Evolutionary conservation across 2,888 invertebrate species (phyloP), one percentile per base, ranked within the genome.

Genomic region (Caenorhabditis imperialis): DNA sequence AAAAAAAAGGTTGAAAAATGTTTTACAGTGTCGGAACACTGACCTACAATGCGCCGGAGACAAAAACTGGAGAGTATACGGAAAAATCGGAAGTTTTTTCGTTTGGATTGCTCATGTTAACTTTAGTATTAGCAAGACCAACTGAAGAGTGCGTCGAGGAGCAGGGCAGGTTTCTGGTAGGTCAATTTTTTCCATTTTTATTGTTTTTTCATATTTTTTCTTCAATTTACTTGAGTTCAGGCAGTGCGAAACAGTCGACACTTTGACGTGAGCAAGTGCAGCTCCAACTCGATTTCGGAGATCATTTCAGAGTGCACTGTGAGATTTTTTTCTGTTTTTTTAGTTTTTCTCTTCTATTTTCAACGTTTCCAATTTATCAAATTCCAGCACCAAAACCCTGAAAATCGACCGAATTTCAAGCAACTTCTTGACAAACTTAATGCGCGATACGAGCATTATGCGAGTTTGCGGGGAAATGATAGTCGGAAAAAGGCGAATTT

Each of bases 81-180:
- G 65, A 73, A 16, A 73, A 65, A 37, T 60, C 60, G 4, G 73
- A 73, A 37, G 60, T 73, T 18, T 73, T 51, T 27, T 38, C 73
- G n/a, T 73, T 65, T 16, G 73, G 73, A n/a, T 40, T 50, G 6
- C 40, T 72, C 14, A 72, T 72, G 58, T 25, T 62, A 12, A 23
- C 30, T 3, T 22, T 72, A 6, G 62, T 72, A 0, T 44, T 72
- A n/a, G 71, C 62, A 5, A 45, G 35, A 18, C 71, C 63, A 12
- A 58, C 38, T 0, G 53, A 55, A 6, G 40, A 57, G n/a, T 60
- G 57, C 35, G 51, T 45, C 5, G 57, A 51, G 5, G 51, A 50
- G 8, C 58, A 63, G 25, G 44, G 25, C 12, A 38, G 14, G 33
- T 65, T 65, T 57, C 27, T 65, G 50, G 63, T 63, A 18, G 61